Evolutionary conservation across 2,888 invertebrate species (phyloP), one percentile per base, ranked within the genome.

Genomic region (Thereva nobilitata): DNA sequence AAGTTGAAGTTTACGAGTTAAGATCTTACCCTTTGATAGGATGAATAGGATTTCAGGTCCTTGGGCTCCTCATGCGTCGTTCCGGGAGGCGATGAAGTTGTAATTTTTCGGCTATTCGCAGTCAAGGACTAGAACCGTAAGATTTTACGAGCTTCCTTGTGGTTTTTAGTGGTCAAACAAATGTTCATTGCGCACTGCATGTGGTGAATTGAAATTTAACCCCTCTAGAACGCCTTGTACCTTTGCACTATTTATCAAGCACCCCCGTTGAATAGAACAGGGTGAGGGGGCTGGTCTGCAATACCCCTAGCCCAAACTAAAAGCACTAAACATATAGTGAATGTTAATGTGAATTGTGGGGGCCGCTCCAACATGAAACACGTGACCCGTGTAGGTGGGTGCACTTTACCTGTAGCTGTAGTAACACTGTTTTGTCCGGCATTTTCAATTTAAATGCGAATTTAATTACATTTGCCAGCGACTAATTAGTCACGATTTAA

Each of bases 31-130:
- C 57, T 59, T 59, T 59, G 57, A 59, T 59, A 59, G 57, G 10
- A 59, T 37, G 57, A 44, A 59, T 47, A 47, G 57, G 12, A 47
- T 47, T 37, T 59, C 3, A 6, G 47, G 23, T 38, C 23, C 37
- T 37, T 7, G 35, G 35, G 10, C 12, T 57, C 10, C 8, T 37
- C 37, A 38, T 42, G 8, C 7, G 10, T 12, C 41, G 47, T 37
- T n/a, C 38, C 10, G 10, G 8, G 47, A 59, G 38, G 37, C 57
- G 37, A 47, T 45, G 47, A 37, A 59, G 47, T 47, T 47, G 57
- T 59, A 59, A 59, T 59, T 59, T 59, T 59, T 59, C 47, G 57
- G 57, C 47, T 47, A 44, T 59, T 59, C 47, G 5, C 57, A 59
- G 57, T 59, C 57, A 45, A 47, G 47, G 47, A 47, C 37, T 34